phyloP scores from a whole-genome alignment of 64 coral and sea anemone genomes.

The Exaiptasia diaphana region DNA sequence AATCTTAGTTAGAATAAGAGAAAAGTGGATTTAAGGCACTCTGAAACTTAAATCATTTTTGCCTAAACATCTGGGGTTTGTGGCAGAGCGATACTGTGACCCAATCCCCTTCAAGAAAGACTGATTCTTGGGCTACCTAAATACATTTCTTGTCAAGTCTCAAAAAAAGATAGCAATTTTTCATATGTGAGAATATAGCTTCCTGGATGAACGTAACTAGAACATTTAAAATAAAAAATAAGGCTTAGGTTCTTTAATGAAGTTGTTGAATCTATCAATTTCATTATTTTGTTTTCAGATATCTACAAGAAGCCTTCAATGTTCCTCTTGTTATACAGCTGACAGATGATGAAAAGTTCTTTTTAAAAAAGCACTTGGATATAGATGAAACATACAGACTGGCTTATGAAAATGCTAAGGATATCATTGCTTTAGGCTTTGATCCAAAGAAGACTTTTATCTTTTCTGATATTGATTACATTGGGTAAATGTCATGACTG shows the following conservation, averaged over 20 bases:
- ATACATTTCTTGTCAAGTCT: too few species aligned
- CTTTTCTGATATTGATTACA: slow-evolving; percentile 98
- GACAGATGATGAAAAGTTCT: slow-evolving; percentile 99
- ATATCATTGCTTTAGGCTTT: slow-evolving; percentile 98
- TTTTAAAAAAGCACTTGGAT: slow-evolving; percentile 76
- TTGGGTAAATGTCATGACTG: slow-evolving; percentile 83
- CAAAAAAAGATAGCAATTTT: too few species aligned
- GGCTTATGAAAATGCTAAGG: slow-evolving; percentile 96
- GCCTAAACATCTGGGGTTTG: too few species aligned
- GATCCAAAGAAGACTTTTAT: slow-evolving; percentile 97
- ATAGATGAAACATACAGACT: slow-evolving; percentile 84
- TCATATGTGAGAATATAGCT: too few species aligned
- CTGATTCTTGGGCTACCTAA: neutral
- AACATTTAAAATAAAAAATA: too few species aligned
- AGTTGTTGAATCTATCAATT: too few species aligned
- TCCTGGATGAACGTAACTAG: too few species aligned
- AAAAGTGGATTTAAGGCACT: too few species aligned
- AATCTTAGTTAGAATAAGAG: too few species aligned
- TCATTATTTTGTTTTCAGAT: slow-evolving; percentile 40
- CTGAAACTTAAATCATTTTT: too few species aligned
- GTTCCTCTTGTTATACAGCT: slow-evolving; percentile 95
- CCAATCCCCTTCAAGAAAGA: neutral
- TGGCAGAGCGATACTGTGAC: too few species aligned
- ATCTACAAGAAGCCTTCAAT: slow-evolving; percentile 93
- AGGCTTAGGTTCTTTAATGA: too few species aligned